Evolutionary conservation across 1,140 invertebrate genomes (phyloP).

Genomic region (Chironomus striatipennis): DNA sequence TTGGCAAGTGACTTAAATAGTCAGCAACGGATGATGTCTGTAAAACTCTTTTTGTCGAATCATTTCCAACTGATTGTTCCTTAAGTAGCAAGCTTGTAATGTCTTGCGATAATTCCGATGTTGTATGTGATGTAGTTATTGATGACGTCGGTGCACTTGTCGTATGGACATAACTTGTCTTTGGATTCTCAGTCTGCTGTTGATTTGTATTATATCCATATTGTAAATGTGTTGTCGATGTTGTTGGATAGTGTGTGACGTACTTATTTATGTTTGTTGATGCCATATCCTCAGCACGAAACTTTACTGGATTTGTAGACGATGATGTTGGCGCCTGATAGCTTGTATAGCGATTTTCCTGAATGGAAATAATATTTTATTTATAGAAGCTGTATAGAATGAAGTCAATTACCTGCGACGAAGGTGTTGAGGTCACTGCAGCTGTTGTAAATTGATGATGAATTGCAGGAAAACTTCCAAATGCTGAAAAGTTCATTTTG

Average conservation of each 20-base stretch:
- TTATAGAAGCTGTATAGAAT: not conserved
- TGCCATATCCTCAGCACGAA: constrained; percentile 27
- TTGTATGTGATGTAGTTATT: constrained; percentile 32
- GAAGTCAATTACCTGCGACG: not conserved
- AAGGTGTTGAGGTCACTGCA: constrained; percentile 35
- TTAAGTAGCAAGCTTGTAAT: constrained; percentile 29
- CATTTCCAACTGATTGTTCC: constrained; percentile 27
- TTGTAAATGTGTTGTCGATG: constrained; percentile 32
- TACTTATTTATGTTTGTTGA: constrained; percentile 35
- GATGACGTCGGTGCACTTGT: constrained; percentile 31
- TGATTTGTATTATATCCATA: constrained; percentile 24
- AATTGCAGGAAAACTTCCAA: constrained; percentile 45
- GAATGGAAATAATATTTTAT: not conserved
- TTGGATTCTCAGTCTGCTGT: constrained; percentile 22
- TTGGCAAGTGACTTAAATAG: constrained; percentile 65
- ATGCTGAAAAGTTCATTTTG: constrained; percentile 13
- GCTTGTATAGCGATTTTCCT: constrained; percentile 25
- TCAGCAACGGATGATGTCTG: constrained; percentile 55
- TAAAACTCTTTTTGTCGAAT: not conserved
- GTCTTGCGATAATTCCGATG: constrained; percentile 30
- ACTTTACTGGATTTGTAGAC: constrained; percentile 30
- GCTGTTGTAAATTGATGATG: constrained; percentile 55
- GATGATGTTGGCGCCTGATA: constrained; percentile 34
- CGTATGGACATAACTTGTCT: constrained; percentile 24
- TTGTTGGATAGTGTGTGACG: constrained; percentile 26